Evolutionary conservation across 2,113 vertebrate genomes (phyloP).

Genomic region (Stigmatopora nigra): DNA sequence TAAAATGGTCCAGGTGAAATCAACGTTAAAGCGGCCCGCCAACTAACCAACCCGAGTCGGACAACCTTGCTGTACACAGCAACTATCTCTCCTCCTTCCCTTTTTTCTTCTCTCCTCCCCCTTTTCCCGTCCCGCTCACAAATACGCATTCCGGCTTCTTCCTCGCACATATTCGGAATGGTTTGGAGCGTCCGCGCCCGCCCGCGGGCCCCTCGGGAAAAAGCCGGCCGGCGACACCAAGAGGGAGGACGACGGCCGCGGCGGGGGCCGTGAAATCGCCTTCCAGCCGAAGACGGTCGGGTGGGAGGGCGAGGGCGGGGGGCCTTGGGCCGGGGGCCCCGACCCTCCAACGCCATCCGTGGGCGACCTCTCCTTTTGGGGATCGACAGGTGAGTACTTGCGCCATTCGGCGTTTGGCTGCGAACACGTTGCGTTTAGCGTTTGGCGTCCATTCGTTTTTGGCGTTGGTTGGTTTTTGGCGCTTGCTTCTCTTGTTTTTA

Average conservation of each 20-base stretch:
- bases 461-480: no score
- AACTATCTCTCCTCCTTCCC: constrained; percentile 20
- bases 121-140: constrained; percentile 17
- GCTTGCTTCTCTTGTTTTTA: no score
- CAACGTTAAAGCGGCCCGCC: constrained; percentile 6
- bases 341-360: constrained; percentile 16
- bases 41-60: constrained; percentile 21
- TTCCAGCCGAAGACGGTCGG: constrained; percentile 48
- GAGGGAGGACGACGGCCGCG: constrained; percentile 39
- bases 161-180: constrained; percentile 66
- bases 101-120: not conserved
- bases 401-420: no score
- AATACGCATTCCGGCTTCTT: constrained; percentile 42
- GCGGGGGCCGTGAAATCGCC: constrained; percentile 70
- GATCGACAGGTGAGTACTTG: constrained; percentile 48
- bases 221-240: constrained; percentile 28
- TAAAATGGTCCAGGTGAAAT: no score
- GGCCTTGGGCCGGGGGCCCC: not conserved
- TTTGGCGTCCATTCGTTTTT: no score
- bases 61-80: constrained; percentile 30
- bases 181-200: constrained; percentile 61
- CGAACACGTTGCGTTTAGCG: no score
- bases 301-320: not conserved
- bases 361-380: constrained; percentile 31
- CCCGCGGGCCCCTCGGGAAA: constrained; percentile 66